phyloP scores from a whole-genome alignment of 2,797 vertebrate species.

The Squalus acanthias region DNA sequence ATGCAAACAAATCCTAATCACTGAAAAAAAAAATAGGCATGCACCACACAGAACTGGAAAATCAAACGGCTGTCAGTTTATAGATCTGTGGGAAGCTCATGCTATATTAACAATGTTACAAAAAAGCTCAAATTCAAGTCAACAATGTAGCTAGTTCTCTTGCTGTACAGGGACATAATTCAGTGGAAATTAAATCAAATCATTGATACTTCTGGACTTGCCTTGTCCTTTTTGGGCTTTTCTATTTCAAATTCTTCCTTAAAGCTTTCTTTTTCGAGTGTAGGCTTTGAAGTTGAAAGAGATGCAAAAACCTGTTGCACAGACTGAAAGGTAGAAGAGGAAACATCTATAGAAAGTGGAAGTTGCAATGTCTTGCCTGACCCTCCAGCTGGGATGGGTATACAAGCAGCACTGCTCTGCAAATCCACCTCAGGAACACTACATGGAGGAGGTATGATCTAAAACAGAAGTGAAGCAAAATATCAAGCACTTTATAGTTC shows the following conservation, averaged over 20 bases:
- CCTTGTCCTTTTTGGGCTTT: conserved; percentile 95
- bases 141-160: not conserved
- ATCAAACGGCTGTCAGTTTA: not conserved
- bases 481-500: not conserved
- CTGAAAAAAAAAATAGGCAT: not conserved
- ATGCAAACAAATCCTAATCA: not conserved
- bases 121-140: not conserved
- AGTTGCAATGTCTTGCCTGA: conserved; percentile 59
- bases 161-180: not conserved
- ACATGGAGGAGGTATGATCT: conserved; percentile 41
- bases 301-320: conserved; percentile 51
- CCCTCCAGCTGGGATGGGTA: conserved; percentile 66
- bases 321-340: conserved; percentile 69
- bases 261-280: conserved; percentile 62
- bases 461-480: conserved; percentile 14
- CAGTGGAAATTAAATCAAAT: not conserved
- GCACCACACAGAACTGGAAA: not conserved
- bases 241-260: conserved; percentile 78
- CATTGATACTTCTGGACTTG: conserved; percentile 49
- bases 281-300: conserved; percentile 61
- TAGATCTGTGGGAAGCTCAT: not conserved
- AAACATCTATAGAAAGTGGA: conserved; percentile 61
- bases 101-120: not conserved
- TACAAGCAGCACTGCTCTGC: conserved; percentile 59
- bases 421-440: conserved; percentile 63